phyloP scores from a whole-genome alignment of 1,140 invertebrate genomes.

The Babylonia areolata region DNA sequence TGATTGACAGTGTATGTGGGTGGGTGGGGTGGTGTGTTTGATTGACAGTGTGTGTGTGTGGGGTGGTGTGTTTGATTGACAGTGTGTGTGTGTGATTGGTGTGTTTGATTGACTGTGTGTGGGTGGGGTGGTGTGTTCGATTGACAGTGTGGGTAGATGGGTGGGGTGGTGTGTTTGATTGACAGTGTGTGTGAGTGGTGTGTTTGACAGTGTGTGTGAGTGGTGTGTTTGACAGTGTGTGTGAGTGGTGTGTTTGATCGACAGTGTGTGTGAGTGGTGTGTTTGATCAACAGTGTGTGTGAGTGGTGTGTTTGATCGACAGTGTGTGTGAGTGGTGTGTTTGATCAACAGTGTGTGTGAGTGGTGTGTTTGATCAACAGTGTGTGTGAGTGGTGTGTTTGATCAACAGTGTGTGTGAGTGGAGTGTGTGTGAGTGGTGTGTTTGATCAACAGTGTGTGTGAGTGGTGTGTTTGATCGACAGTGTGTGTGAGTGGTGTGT shows the following conservation, averaged over 20 bases:
- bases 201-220: not conserved
- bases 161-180: conserved; percentile 9
- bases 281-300: not conserved
- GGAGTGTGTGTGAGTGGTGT: not conserved
- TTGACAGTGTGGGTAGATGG: too few species aligned
- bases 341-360: not conserved
- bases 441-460: not conserved
- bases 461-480: conserved; percentile 21
- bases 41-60: conserved; percentile 20
- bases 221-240: too few species aligned
- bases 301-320: conserved; percentile 21
- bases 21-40: not conserved
- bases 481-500: not conserved
- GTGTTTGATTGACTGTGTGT: conserved; percentile 21
- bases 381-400: not conserved
- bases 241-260: conserved; percentile 9
- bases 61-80: not conserved
- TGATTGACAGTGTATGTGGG: not conserved
- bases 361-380: conserved; percentile 29
- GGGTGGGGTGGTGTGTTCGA: not conserved
- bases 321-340: not conserved
- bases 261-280: not conserved
- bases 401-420: not conserved
- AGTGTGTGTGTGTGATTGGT: too few species aligned
- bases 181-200: not conserved